Conservation (phyloP, 1,140 invertebrate species). For the Danaus plexippus region DNA sequence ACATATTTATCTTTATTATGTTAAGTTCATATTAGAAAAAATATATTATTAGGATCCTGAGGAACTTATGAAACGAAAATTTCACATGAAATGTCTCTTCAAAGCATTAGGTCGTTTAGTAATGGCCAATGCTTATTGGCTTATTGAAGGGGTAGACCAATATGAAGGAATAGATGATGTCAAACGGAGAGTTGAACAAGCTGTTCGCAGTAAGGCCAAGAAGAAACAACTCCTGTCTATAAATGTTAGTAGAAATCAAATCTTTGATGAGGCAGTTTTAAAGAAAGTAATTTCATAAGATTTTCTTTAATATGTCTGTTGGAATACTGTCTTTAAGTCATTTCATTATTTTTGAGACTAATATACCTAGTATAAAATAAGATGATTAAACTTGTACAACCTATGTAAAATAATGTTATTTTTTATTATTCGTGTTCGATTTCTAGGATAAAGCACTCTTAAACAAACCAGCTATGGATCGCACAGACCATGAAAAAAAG, state of each 20-base stretch:
- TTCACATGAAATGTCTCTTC: slow-evolving; percentile 71
- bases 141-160: slow-evolving; percentile 65
- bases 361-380: too few relatives aligned
- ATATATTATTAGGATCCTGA: slow-evolving; percentile 45
- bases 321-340: too few relatives aligned
- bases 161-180: slow-evolving; percentile 69
- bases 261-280: not conserved
- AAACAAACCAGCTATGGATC: slow-evolving; percentile 61
- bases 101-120: slow-evolving; percentile 71
- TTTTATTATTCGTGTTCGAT: slow-evolving; percentile 7
- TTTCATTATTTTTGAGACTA: too few relatives aligned
- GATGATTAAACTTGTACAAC: not conserved
- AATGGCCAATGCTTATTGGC: slow-evolving; percentile 72
- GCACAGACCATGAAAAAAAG: slow-evolving; percentile 71
- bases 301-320: too few relatives aligned
- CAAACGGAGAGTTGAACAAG: slow-evolving; percentile 65
- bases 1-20: not conserved
- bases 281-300: too few relatives aligned
- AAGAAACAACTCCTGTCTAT: slow-evolving; percentile 68
- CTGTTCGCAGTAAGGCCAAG: slow-evolving; percentile 65
- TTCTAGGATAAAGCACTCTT: slow-evolving; percentile 67
- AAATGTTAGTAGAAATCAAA: slow-evolving; percentile 37
- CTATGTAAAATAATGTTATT: too few relatives aligned
- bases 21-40: slow-evolving; percentile 1
- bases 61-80: slow-evolving; percentile 51